Conservation (phyloP, 2,113 vertebrate genomes). For the Gadus macrocephalus region DNA sequence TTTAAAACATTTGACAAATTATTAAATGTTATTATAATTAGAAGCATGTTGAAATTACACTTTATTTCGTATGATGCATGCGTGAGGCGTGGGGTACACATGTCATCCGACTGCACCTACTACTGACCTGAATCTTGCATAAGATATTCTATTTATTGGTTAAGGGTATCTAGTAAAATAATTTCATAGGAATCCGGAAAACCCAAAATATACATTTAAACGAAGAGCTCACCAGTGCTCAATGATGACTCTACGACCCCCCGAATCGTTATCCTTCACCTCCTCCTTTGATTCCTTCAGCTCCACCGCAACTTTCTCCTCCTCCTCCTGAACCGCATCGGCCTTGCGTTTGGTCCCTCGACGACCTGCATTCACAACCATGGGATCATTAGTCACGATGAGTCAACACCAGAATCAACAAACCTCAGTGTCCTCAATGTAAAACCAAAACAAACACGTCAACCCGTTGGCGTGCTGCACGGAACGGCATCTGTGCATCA, state of each 20-base stretch:
- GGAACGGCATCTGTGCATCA: no score
- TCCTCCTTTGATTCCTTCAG: conserved; percentile 32
- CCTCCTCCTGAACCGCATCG: conserved; percentile 9
- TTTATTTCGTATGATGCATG: no score
- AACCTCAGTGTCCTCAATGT: neutral
- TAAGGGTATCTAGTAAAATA: neutral
- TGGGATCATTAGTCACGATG: neutral
- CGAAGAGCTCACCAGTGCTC: conserved; percentile 82
- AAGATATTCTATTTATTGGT: neutral
- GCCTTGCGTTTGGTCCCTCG: conserved; percentile 66
- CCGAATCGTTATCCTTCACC: conserved; percentile 1
- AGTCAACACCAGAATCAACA: neutral
- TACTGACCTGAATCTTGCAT: no score
- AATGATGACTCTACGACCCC: conserved; percentile 71
- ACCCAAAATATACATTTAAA: neutral
- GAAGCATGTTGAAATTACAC: no score
- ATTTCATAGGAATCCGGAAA: neutral
- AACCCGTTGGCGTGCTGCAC: no score
- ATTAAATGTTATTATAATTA: no score
- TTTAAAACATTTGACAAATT: no score
- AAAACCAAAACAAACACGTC: no score
- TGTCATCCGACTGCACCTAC: no score
- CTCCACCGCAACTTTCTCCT: conserved; percentile 28
- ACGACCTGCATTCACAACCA: conserved; percentile 41
- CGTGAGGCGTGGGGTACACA: no score